Base-by-base conservation (phyloP, 2,797 vertebrate genomes). In the Sparidentex hasta region DNA sequence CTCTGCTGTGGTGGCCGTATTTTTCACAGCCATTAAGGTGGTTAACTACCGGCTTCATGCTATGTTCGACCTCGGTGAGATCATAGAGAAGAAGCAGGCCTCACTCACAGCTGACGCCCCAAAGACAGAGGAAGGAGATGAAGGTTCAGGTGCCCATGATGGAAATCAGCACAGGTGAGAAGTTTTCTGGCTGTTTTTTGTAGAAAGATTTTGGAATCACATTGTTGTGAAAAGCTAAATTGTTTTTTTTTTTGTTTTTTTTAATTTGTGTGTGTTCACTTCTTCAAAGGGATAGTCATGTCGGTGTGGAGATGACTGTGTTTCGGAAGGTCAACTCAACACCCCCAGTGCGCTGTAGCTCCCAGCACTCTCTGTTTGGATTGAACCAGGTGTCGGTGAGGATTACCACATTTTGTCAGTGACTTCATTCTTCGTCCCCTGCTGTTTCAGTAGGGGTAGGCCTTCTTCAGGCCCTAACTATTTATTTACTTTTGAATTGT, bases 311-410 rank as follows among this genome's bases (percentile, higher is more conserved):
- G 92, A 98, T 98, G 97, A 97, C 96, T 0, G 97, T 98, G 72
- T 97, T 98, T 86, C 94, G 97, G 79, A 97, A 97, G 91, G 97
- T 97, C 76, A 97, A 97, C 87, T 97, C 97, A 27, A 97, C 97
- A 1, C 97, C 97, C 13, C 97, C 97, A 0, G 97, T 98, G 7
- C 96, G 97, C 76, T 98, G 97, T 86, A 98, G 97, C 90, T 98
- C 97, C 58, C 97, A 98, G 92, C 97, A 98, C 87, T 97, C 97
- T 0, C 93, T 98, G 71, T 98, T 96, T 86, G 97, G 97, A 66
- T 93, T 98, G 81, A 98, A 98, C 87, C 97, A 97, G 87, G 97
- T 97, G 76, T 97, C 97, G 92, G 97, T 98, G 86, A 96, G 97
- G 50, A 76, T 79, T 73, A 38, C 3, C 9, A 16, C 67, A 55